Percentiles rank a stretch among this genome's conserved stretches.
Conservation (phyloP, 1,140 invertebrate species). For the Orius laevigatus region DNA sequence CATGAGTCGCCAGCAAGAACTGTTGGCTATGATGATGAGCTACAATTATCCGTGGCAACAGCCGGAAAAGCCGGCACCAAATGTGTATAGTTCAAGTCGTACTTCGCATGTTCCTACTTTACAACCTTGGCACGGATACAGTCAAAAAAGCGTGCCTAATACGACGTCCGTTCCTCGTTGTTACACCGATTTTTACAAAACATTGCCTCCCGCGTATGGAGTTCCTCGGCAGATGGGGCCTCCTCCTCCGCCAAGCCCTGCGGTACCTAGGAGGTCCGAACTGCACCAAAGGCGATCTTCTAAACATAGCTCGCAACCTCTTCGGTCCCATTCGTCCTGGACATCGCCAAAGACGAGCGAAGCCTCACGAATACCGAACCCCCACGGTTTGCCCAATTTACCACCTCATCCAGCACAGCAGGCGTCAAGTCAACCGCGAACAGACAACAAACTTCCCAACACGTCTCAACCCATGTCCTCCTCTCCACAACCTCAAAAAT, state of each 20-base stretch:
- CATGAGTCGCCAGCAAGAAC: slow-evolving; percentile 23
- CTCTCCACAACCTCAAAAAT: no score
- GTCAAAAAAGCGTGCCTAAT: not conserved
- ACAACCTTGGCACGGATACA: slow-evolving; percentile 4
- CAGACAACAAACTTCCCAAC: no score
- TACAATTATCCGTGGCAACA: slow-evolving; percentile 12
- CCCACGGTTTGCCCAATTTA: no score
- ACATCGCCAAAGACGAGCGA: slow-evolving; percentile 10
- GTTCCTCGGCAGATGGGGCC: not conserved
- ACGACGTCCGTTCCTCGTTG: not conserved
- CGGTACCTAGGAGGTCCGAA: not conserved
- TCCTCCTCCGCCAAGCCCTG: not conserved
- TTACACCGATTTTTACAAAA: slow-evolving; percentile 5
- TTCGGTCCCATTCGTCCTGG: slow-evolving; percentile 1
- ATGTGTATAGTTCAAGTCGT: not conserved
- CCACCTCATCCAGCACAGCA: no score
- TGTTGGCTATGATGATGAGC: slow-evolving; percentile 23
- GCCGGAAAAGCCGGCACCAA: not conserved
- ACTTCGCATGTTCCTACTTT: not conserved
- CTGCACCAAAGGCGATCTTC: not conserved
- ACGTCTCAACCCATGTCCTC: no score
- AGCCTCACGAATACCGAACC: slow-evolving; percentile 7
- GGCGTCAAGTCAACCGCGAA: no score
- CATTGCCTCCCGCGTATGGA: not conserved
- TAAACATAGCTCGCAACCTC: not conserved